Evolutionary conservation across 1,140 invertebrate species (phyloP).

Genomic region (Brachionus sp.): DNA sequence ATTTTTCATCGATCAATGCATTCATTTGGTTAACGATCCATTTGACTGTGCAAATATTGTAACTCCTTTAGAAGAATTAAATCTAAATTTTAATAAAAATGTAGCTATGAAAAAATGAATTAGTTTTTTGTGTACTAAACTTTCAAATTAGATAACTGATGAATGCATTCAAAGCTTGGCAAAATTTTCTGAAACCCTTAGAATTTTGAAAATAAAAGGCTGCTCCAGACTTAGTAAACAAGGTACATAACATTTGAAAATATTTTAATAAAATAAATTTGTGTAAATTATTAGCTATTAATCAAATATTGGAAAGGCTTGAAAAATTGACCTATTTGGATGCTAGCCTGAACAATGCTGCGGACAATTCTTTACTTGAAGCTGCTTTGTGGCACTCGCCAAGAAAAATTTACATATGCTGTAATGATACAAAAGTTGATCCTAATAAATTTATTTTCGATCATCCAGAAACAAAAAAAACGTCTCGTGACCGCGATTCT

Average conservation of each 20-base stretch:
- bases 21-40: not conserved
- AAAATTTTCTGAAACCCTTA: not conserved
- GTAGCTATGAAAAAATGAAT: not conserved
- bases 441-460: conserved; percentile 35
- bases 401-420: conserved; percentile 8
- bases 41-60: not conserved
- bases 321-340: conserved; percentile 8
- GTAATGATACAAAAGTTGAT: conserved; percentile 26
- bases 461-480: not conserved
- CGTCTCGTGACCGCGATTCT: not conserved
- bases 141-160: not conserved
- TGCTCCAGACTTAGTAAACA: not conserved
- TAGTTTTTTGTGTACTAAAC: not conserved
- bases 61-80: conserved; percentile 19
- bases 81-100: conserved; percentile 24
- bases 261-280: not conserved
- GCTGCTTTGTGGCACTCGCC: not conserved
- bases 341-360: not conserved
- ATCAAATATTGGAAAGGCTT: not conserved
- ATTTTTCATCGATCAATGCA: not conserved
- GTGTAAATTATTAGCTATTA: not conserved
- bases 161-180: not conserved
- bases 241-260: not conserved
- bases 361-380: conserved; percentile 5
- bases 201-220: not conserved